Evolutionary conservation across 1,140 invertebrate species (phyloP).

Genomic region (Dinoponera quadriceps): DNA sequence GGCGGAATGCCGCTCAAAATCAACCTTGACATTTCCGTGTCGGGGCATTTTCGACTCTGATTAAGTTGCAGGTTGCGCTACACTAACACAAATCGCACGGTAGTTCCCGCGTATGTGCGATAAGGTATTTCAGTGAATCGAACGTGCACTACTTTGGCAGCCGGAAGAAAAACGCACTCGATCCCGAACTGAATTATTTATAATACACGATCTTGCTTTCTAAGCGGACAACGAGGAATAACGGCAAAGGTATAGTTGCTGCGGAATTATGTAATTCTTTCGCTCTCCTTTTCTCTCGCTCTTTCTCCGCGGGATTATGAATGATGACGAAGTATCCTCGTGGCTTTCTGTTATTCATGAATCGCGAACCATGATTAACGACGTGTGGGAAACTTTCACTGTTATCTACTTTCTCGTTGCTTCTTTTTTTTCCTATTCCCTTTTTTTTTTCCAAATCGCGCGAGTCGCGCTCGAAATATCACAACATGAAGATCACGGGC

Average conservation of each 20-base stretch:
- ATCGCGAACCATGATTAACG: conserved; percentile 13
- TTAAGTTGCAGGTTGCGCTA: too few relatives aligned
- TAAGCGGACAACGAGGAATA: background rate
- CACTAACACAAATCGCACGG: too few relatives aligned
- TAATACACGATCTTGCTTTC: background rate
- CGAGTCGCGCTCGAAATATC: too few relatives aligned
- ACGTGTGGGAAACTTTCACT: background rate
- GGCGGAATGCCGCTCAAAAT: too few relatives aligned
- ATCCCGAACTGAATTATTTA: background rate
- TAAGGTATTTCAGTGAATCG: too few relatives aligned
- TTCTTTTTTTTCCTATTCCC: background rate
- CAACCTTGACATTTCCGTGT: too few relatives aligned
- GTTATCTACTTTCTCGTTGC: background rate
- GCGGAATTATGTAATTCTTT: background rate
- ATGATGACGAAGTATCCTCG: conserved; percentile 28
- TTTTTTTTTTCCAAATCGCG: too few relatives aligned
- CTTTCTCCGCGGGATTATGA: background rate
- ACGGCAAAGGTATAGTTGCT: background rate
- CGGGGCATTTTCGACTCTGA: too few relatives aligned
- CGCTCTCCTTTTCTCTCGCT: too few relatives aligned
- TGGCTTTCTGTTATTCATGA: conserved; percentile 8
- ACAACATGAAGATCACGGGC: too few relatives aligned
- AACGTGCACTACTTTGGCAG: background rate
- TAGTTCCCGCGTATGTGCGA: too few relatives aligned
- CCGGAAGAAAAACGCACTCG: background rate